phyloP scores from a whole-genome alignment of 2,797 vertebrate species.

The Enteromius argenteus region DNA sequence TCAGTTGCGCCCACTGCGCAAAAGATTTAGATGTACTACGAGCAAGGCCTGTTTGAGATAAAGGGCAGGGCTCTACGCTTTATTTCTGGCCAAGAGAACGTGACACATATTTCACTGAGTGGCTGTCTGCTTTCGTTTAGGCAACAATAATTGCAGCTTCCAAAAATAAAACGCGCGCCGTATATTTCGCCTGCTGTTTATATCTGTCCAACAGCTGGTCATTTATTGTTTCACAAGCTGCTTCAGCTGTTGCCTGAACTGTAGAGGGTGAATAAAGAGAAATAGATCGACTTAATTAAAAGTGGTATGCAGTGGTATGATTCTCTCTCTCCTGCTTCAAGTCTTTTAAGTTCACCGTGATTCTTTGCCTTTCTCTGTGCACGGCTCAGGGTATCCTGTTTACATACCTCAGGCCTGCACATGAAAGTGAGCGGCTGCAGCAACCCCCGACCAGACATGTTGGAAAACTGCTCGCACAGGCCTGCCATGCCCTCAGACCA shows the following conservation, averaged over 20 bases:
- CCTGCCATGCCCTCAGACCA: slow-evolving; percentile 54
- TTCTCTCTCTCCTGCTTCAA: neutral
- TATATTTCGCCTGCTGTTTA: slow-evolving; percentile 40
- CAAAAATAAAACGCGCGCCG: slow-evolving; percentile 48
- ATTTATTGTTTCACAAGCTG: slow-evolving; percentile 47
- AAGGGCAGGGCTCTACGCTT: slow-evolving; percentile 7
- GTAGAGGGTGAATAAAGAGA: neutral
- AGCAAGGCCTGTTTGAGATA: slow-evolving; percentile 10
- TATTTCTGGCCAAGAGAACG: slow-evolving; percentile 38
- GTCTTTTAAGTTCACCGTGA: slow-evolving; percentile 23
- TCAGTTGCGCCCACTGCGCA: neutral
- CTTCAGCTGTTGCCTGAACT: slow-evolving; percentile 39
- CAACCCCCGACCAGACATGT: slow-evolving; percentile 75
- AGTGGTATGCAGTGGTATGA: neutral
- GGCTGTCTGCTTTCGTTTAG: slow-evolving; percentile 49
- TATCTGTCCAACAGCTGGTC: slow-evolving; percentile 54
- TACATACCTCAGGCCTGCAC: slow-evolving; percentile 74
- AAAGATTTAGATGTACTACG: neutral
- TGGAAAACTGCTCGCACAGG: slow-evolving; percentile 68
- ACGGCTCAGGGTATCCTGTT: slow-evolving; percentile 67
- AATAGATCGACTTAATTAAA: slow-evolving; percentile 9
- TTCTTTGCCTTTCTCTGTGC: slow-evolving; percentile 8
- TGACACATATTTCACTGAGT: slow-evolving; percentile 44
- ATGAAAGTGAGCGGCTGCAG: slow-evolving; percentile 72
- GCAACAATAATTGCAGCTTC: slow-evolving; percentile 47